Conservation (phyloP, 2,797 vertebrate genomes). For the Mus spretus region DNA sequence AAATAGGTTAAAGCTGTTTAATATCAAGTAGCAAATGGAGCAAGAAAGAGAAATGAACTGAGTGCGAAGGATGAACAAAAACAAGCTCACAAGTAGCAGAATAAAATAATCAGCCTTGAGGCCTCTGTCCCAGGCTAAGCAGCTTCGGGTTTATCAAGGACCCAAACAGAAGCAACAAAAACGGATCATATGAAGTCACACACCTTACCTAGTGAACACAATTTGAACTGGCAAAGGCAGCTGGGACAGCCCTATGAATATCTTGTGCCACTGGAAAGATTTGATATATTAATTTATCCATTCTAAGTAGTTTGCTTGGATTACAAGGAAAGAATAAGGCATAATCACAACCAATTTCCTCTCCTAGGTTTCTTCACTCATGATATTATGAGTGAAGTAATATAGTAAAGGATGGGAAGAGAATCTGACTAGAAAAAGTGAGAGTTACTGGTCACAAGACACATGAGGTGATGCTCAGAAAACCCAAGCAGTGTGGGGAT, state of each 20-base stretch:
- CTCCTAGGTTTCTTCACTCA: neutral
- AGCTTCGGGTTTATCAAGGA: slow-evolving; percentile 1
- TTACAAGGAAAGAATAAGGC: neutral
- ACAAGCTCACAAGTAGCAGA: neutral
- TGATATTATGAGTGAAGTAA: no score
- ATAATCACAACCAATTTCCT: neutral
- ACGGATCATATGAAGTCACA: neutral
- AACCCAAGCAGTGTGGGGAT: neutral
- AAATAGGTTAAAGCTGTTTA: slow-evolving; percentile 15
- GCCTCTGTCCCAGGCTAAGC: neutral
- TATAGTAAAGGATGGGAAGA: neutral
- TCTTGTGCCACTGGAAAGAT: slow-evolving; percentile 1
- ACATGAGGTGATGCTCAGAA: neutral
- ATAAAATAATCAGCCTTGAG: slow-evolving; percentile 35
- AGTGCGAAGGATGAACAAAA: slow-evolving; percentile 32
- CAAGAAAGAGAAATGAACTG: slow-evolving; percentile 60
- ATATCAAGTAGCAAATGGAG: slow-evolving; percentile 28
- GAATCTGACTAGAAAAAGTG: neutral
- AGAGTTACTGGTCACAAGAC: neutral
- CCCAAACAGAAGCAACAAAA: neutral
- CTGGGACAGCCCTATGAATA: neutral
- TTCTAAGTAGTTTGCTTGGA: slow-evolving; percentile 8
- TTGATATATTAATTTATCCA: neutral
- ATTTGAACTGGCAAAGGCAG: neutral
- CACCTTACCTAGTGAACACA: neutral